Percentiles rank a stretch among this genome's conserved stretches.
These are phyloP conservation scores for Alcedo atthis DNA, from an alignment of 2,797 vertebrate genomes.

Conservation along the genomic window DNA sequence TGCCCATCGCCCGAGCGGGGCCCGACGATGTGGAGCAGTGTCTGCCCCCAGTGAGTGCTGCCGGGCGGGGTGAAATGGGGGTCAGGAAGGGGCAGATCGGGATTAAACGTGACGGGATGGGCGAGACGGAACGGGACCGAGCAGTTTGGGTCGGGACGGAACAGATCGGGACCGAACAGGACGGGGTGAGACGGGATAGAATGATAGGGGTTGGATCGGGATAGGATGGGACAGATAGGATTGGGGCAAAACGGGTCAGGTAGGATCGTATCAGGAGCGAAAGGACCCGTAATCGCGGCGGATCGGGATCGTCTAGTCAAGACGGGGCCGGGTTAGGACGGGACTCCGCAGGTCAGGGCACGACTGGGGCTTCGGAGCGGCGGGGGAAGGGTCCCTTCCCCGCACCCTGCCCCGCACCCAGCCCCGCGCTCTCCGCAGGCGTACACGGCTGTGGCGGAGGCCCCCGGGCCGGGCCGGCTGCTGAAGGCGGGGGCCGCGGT, in stretches of 20 bases:
- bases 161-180: neutral
- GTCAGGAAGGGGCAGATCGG: neutral
- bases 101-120: neutral
- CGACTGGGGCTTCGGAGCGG: too few relatives aligned
- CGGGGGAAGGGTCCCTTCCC: neutral
- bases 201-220: too few relatives aligned
- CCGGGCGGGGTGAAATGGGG: neutral
- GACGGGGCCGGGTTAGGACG: neutral
- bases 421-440: constrained; percentile 71
- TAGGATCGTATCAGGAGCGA: too few relatives aligned
- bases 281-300: too few relatives aligned
- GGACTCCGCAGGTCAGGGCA: too few relatives aligned
- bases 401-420: neutral
- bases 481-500: constrained; percentile 82
- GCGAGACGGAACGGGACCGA: neutral
- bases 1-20: constrained; percentile 80
- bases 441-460: constrained; percentile 66
- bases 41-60: constrained; percentile 83
- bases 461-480: constrained; percentile 80
- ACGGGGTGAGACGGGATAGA: neutral
- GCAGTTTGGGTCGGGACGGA: neutral
- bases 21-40: constrained; percentile 81
- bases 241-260: neutral
- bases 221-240: neutral
- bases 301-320: too few relatives aligned